Base-by-base conservation (phyloP, 92 coral and sea anemone species). In the Plumapathes pennacea region DNA sequence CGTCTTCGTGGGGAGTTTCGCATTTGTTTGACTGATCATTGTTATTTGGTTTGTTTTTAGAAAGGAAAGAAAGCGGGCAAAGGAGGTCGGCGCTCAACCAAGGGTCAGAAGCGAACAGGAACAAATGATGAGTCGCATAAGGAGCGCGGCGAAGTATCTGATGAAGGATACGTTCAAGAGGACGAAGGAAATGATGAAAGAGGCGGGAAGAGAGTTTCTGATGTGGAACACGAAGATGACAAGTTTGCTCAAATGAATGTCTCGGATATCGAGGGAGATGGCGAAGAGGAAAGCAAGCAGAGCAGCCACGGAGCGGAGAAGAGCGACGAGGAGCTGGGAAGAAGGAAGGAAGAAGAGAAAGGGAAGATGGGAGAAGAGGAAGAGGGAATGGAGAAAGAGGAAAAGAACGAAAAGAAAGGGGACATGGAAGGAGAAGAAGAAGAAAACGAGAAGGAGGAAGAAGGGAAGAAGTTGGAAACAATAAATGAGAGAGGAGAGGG, bases 11-110 rank as follows among this genome's bases (percentile, higher is more conserved):
- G n/a, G n/a, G n/a, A n/a, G n/a, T n/a, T n/a, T n/a, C n/a, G n/a
- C n/a, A n/a, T n/a, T n/a, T n/a, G n/a, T n/a, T n/a, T n/a, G n/a
- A n/a, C n/a, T n/a, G n/a, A n/a, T n/a, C n/a, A n/a, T n/a, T n/a
- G n/a, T n/a, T n/a, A n/a, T n/a, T n/a, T n/a, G n/a, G n/a, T n/a
- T n/a, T n/a, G n/a, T n/a, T n/a, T n/a, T n/a, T n/a, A n/a, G n/a
- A n/a, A n/a, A n/a, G n/a, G n/a, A n/a, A n/a, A n/a, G 0, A 79
- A 78, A 23, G 61, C 50, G 12, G 71, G 79, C 18, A 73, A 62
- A 48, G 67, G 38, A n/a, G n/a, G 27, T 22, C 57, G 25, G 34
- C 33, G 20, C 36, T 11, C 26, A 28, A 37, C 32, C 55, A 26
- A 31, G 56, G 32, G 15, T 15, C 20, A 1, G 55, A 44, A 13